These are phyloP conservation scores for Nematopogon swammerdamellus DNA, from an alignment of 2,888 invertebrate species.

Conservation along the genomic window DNA sequence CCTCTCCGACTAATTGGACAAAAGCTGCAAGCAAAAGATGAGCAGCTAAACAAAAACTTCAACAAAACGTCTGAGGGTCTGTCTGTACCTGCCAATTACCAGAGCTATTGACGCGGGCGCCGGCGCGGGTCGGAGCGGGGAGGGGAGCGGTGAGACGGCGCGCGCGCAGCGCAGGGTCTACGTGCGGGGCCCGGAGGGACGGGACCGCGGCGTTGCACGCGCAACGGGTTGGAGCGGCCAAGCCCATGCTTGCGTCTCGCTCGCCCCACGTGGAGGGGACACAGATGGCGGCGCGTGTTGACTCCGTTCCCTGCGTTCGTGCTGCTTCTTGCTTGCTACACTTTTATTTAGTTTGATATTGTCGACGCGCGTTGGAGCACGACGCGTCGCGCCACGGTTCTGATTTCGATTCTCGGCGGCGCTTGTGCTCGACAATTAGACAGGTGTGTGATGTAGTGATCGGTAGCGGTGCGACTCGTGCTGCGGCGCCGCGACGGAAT, in stretches of 20 bases:
- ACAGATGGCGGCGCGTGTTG: slow-evolving; percentile 11
- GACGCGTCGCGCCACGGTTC: slow-evolving; percentile 19
- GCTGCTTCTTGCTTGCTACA: slow-evolving; percentile 39
- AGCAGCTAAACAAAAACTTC: background rate
- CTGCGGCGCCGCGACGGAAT: slow-evolving; percentile 40
- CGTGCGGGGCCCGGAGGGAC: slow-evolving; percentile 40
- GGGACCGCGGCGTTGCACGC: slow-evolving; percentile 36
- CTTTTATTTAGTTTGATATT: slow-evolving; percentile 55
- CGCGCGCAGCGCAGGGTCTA: slow-evolving; percentile 53
- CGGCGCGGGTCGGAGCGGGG: slow-evolving; percentile 24
- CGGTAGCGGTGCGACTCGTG: slow-evolving; percentile 35
- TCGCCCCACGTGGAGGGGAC: slow-evolving; percentile 1
- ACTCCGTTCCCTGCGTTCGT: slow-evolving; percentile 22
- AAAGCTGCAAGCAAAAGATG: background rate
- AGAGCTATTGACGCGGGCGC: slow-evolving; percentile 49
- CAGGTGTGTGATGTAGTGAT: slow-evolving; percentile 22
- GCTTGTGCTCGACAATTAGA: slow-evolving; percentile 1
- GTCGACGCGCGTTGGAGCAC: slow-evolving; percentile 28
- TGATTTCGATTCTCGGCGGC: slow-evolving; percentile 15
- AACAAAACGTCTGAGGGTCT: background rate
- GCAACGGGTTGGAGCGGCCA: slow-evolving; percentile 11
- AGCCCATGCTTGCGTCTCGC: slow-evolving; percentile 1
- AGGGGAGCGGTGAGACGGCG: slow-evolving; percentile 33
- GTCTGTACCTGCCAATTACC: slow-evolving; percentile 15
- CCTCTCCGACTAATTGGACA: background rate